Base-by-base conservation (phyloP, 1,140 invertebrate genomes). In the Saccostrea glomerata region DNA sequence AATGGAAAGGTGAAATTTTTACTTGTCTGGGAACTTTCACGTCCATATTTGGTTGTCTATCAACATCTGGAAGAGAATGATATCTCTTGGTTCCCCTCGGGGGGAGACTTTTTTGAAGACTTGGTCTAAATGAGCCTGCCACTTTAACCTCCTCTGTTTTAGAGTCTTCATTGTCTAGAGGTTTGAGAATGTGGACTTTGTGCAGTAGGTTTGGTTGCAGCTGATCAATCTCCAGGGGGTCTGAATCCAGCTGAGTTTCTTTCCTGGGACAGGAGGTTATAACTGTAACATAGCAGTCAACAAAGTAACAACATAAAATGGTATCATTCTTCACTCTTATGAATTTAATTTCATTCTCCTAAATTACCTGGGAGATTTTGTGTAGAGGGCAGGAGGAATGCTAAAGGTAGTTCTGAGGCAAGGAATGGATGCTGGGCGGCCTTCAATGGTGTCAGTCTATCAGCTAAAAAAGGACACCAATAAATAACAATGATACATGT, bases 391-490 rank as follows among this genome's bases (percentile, higher is more conserved):
- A 89, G 40, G 3, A 91, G 85, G 84, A 88, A 90, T 20, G 73
- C 88, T 23, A 92, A 0, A 11, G 90, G 90, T 1, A 93, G 60
- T 56, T 92, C 91, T 23, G 89, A 86, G 36, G 92, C 92, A 25
- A 93, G 83, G 86, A 93, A 93, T 25, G 91, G 90, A 87, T 93
- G 93, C 36, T 90, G 87, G 0, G 90, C 88, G 84, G 93, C 93
- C 85, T 92, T 60, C 23, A 82, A 56, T 63, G 90, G 90, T 56
- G 90, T 92, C 86, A 92, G 47, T 47, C 93, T 88, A 77, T 91
- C 88, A 86, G 86, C 92, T 93, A 86, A 47, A 91, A 87, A 17
- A 85, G 23, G 84, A n/a, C 30, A 86, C 56, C 36, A 17, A 12
- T 7, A 84, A 86, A 77, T n/a, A 55, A 47, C 30, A 23, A n/a